phyloP scores from a whole-genome alignment of 2,797 vertebrate species.

The Macroramphosus scolopax region DNA sequence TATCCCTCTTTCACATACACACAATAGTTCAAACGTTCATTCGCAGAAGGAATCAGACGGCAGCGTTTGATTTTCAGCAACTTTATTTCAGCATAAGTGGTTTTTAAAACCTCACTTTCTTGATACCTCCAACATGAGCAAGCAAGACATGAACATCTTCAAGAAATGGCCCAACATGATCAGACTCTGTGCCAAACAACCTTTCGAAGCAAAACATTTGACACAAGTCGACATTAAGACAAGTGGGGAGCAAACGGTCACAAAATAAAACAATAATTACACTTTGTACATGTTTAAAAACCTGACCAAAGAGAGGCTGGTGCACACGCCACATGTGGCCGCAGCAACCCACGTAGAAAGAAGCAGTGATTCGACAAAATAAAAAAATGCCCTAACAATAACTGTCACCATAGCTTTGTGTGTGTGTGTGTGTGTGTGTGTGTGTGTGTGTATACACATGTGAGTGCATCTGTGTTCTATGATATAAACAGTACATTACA shows the following conservation, averaged over 20 bases:
- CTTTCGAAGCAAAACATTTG: conserved; percentile 64
- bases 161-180: conserved; percentile 55
- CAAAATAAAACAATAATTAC: conserved; percentile 54
- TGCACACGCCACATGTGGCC: conserved; percentile 6
- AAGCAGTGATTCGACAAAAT: conserved; percentile 63
- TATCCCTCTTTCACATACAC: background rate
- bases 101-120: conserved; percentile 67
- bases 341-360: conserved; percentile 28
- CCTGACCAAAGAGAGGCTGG: conserved; percentile 48
- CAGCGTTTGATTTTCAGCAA: conserved; percentile 56
- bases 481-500: conserved; percentile 58
- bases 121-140: conserved; percentile 64
- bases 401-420: conserved; percentile 25
- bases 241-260: conserved; percentile 56
- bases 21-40: background rate
- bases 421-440: conserved; percentile 4
- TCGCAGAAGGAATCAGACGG: background rate
- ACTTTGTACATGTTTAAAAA: conserved; percentile 68
- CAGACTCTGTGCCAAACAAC: conserved; percentile 56
- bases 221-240: conserved; percentile 66
- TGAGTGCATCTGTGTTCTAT: conserved; percentile 47
- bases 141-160: conserved; percentile 66
- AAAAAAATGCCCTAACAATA: conserved; percentile 47
- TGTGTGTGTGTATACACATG: conserved; percentile 34
- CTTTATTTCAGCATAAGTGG: conserved; percentile 81